phyloP scores from a whole-genome alignment of 2,113 vertebrate species.

The Neotragus moschatus region DNA sequence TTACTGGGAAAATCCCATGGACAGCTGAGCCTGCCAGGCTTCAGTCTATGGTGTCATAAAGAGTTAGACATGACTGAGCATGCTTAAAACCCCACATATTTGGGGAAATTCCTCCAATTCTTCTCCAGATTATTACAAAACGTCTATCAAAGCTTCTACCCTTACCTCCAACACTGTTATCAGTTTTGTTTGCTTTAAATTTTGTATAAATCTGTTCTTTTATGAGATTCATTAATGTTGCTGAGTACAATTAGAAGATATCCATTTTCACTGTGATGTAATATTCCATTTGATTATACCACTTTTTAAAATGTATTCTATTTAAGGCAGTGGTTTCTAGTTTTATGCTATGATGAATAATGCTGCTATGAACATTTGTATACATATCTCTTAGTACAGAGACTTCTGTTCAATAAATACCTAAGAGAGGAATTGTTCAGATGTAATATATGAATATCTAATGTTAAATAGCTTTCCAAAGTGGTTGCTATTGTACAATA shows the following conservation, averaged over 20 bases:
- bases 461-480: not conserved
- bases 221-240: not conserved
- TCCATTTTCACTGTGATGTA: not conserved
- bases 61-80: not conserved
- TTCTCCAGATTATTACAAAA: not conserved
- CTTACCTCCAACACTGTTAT: not conserved
- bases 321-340: not conserved
- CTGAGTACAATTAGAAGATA: not conserved
- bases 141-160: not conserved
- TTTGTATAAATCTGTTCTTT: not conserved
- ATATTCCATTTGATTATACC: not conserved
- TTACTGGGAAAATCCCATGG: not conserved
- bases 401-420: not conserved
- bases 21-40: not conserved
- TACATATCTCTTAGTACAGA: not conserved
- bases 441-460: not conserved
- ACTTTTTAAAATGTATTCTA: not conserved
- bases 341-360: not conserved
- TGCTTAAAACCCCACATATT: not conserved
- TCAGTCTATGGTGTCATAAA: not conserved
- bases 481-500: not conserved
- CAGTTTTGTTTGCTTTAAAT: not conserved
- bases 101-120: not conserved
- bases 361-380: not conserved
- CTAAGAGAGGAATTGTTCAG: not conserved